These are phyloP conservation scores for Orestias chungarensis DNA, from an alignment of 2,797 vertebrate species.

Conservation along the genomic window DNA sequence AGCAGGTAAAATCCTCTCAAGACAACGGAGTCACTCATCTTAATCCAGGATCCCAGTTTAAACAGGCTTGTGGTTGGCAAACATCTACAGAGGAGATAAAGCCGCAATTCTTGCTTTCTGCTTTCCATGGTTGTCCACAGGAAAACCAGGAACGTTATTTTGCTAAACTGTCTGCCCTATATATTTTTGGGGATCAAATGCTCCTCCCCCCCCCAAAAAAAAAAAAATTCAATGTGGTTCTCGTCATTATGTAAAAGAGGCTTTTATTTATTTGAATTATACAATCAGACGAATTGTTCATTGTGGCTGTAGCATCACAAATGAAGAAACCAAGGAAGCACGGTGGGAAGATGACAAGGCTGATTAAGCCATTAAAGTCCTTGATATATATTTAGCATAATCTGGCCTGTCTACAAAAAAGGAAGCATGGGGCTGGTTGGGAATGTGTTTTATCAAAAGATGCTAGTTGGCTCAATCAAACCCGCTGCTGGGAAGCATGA, in stretches of 20 bases:
- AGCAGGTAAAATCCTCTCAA: constrained; percentile 58
- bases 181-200: constrained; percentile 49
- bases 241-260: constrained; percentile 19
- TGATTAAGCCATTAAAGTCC: constrained; percentile 72
- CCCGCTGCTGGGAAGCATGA: constrained; percentile 64
- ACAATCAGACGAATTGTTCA: constrained; percentile 8
- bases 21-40: constrained; percentile 53
- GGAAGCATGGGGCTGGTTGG: constrained; percentile 51
- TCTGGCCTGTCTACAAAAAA: constrained; percentile 66
- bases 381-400: constrained; percentile 74
- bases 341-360: constrained; percentile 63
- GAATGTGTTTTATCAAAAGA: constrained; percentile 64
- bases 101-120: constrained; percentile 47
- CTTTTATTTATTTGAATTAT: constrained; percentile 16
- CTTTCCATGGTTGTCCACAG: constrained; percentile 46
- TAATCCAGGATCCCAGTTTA: constrained; percentile 66
- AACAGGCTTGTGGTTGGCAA: constrained; percentile 52
- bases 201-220: constrained; percentile 29
- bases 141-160: constrained; percentile 45
- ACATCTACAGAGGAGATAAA: constrained; percentile 54
- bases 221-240: constrained; percentile 30
- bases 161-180: constrained; percentile 44
- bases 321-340: constrained; percentile 59
- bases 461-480: constrained; percentile 75
- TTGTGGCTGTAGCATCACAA: constrained; percentile 38